phyloP scores from a whole-genome alignment of 2,888 invertebrate species.

The Steinernema carpocapsae region DNA sequence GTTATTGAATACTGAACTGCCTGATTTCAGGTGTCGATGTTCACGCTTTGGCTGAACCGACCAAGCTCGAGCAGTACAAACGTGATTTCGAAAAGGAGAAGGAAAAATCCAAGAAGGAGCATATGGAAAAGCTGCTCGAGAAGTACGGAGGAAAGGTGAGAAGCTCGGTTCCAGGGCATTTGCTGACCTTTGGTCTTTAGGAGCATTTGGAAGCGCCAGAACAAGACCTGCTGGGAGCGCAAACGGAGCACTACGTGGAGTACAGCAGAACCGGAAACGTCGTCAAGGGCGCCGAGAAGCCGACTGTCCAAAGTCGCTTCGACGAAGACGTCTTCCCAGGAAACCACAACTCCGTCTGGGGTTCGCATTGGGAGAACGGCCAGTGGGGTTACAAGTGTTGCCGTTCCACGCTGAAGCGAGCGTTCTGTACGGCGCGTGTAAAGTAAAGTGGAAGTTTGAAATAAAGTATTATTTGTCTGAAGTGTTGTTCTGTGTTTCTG shows the following conservation, averaged over 20 bases:
- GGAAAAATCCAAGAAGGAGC: slow-evolving; percentile 84
- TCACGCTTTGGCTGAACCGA: slow-evolving; percentile 94
- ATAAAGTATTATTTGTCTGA: slow-evolving; percentile 6
- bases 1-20: not conserved
- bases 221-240: slow-evolving; percentile 85
- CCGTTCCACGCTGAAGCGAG: slow-evolving; percentile 83
- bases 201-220: slow-evolving; percentile 88
- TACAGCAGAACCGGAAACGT: slow-evolving; percentile 89
- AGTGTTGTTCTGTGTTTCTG: not conserved
- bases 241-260: slow-evolving; percentile 92
- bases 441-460: slow-evolving; percentile 18
- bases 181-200: slow-evolving; percentile 68
- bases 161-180: not conserved
- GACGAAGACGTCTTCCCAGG: slow-evolving; percentile 86
- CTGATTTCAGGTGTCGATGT: slow-evolving; percentile 77
- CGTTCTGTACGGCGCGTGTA: slow-evolving; percentile 82
- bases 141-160: slow-evolving; percentile 82
- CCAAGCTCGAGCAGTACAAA: slow-evolving; percentile 88
- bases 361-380: slow-evolving; percentile 90
- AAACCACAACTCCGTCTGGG: slow-evolving; percentile 94
- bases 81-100: slow-evolving; percentile 88
- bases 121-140: slow-evolving; percentile 80
- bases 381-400: slow-evolving; percentile 97
- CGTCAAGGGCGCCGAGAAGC: slow-evolving; percentile 82
- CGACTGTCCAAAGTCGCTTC: slow-evolving; percentile 83